A percentile compares a stretch with the other conserved stretches of the same genome.
Evolutionary conservation across 2,797 vertebrate species (phyloP).

Genomic region (Dipus sagitta): DNA sequence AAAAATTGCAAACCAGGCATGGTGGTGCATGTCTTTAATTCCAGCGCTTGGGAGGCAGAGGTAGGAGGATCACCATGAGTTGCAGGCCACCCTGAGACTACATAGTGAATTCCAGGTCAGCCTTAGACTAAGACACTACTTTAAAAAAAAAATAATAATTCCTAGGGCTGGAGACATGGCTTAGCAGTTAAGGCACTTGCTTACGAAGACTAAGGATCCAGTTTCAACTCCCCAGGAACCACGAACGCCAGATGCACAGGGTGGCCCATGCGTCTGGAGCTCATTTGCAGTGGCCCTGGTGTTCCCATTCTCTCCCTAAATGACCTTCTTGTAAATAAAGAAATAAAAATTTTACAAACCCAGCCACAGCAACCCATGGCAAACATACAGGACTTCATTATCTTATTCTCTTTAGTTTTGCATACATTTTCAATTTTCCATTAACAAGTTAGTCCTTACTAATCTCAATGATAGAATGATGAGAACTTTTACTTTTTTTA

Average conservation of each 20-base stretch:
- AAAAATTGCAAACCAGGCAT: background rate
- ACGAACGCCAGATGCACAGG: no score
- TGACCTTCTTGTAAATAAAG: background rate
- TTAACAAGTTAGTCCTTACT: conserved; percentile 5
- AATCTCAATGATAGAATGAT: conserved; percentile 6
- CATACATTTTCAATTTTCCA: background rate
- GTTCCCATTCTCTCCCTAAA: no score
- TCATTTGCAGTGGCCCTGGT: no score
- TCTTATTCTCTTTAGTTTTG: background rate
- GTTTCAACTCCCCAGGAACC: no score
- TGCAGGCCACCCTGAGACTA: no score
- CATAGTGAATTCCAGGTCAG: no score
- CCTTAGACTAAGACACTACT: no score
- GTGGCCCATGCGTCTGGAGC: no score
- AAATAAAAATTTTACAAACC: background rate
- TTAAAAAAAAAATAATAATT: no score
- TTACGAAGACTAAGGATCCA: no score
- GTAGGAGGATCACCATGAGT: background rate
- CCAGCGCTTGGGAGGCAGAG: background rate
- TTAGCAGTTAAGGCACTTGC: no score
- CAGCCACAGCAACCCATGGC: background rate
- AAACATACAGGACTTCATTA: background rate
- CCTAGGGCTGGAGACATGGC: no score
- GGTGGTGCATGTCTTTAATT: background rate
- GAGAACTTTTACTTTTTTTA: background rate